Evolutionary conservation across 2,797 vertebrate species (phyloP).

Genomic region (Dryobates pubescens): DNA sequence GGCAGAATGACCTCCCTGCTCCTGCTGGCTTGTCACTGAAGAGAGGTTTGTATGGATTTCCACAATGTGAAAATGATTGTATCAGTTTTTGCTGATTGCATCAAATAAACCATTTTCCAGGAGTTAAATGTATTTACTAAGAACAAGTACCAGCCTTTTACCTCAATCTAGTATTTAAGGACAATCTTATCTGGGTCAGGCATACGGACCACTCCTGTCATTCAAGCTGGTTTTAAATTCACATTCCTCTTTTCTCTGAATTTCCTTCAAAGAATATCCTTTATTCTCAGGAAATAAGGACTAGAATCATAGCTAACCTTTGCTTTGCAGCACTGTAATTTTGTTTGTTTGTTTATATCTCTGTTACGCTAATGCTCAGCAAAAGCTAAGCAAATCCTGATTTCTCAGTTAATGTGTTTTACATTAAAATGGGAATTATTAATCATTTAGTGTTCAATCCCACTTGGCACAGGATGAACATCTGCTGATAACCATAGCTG

Average conservation of each 20-base stretch:
- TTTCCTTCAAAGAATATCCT: not conserved
- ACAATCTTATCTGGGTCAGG: not conserved
- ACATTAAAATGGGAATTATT: slow-evolving; percentile 52
- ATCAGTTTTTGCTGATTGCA: not conserved
- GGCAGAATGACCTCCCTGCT: too few species aligned
- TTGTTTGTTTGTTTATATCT: not conserved
- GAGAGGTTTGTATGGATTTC: not conserved
- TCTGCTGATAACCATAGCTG: slow-evolving; percentile 36
- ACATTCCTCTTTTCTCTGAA: not conserved
- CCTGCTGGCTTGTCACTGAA: not conserved
- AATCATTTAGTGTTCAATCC: slow-evolving; percentile 34
- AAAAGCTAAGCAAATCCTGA: slow-evolving; percentile 30
- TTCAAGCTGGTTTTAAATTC: not conserved
- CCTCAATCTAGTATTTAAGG: not conserved
- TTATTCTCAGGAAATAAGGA: not conserved
- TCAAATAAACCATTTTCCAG: slow-evolving; percentile 1
- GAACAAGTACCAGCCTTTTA: not conserved
- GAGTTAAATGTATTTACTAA: not conserved
- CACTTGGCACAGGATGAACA: slow-evolving; percentile 24
- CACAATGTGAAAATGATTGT: not conserved
- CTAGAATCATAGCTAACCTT: not conserved
- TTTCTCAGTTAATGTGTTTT: slow-evolving; percentile 38
- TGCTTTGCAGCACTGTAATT: not conserved
- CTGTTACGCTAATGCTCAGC: not conserved
- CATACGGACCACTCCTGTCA: not conserved